These are phyloP conservation scores for Hylaeus anthracinus DNA, from an alignment of 1,140 invertebrate species.

Conservation along the genomic window DNA sequence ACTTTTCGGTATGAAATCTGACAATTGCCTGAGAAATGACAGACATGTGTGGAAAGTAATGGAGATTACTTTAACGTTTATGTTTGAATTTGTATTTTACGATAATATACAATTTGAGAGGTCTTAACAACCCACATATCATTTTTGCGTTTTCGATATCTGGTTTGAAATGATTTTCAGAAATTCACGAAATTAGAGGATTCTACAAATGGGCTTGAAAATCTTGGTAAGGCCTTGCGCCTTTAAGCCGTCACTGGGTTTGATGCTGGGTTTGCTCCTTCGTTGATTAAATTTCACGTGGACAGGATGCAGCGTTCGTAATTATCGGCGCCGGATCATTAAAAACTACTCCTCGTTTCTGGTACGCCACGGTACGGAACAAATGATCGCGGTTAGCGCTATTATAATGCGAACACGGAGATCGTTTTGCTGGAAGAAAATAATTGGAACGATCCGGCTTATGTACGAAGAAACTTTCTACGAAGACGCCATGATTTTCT, in stretches of 20 bases:
- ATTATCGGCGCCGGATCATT: slow-evolving; percentile 52
- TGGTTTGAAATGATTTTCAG: no score
- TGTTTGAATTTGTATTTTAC: no score
- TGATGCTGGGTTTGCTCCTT: no score
- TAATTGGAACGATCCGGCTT: slow-evolving; percentile 61
- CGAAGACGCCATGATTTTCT: slow-evolving; percentile 6
- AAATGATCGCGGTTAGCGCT: slow-evolving; percentile 39
- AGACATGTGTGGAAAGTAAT: no score
- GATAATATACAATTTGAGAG: no score
- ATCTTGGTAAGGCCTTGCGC: not conserved
- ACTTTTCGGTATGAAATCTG: no score
- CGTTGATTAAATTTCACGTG: slow-evolving; percentile 19
- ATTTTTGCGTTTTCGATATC: no score
- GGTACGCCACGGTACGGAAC: not conserved
- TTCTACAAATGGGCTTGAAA: not conserved
- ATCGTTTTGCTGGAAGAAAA: slow-evolving; percentile 57
- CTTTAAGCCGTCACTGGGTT: no score
- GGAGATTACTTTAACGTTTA: no score
- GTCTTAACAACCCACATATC: no score
- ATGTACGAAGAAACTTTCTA: slow-evolving; percentile 3
- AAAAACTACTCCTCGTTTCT: slow-evolving; percentile 38
- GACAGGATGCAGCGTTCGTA: slow-evolving; percentile 14
- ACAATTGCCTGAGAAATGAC: no score
- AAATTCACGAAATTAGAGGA: not conserved
- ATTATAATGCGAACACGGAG: not conserved